Evolutionary conservation across 2,797 vertebrate species (phyloP).

Genomic region (Lithobates pipiens): DNA sequence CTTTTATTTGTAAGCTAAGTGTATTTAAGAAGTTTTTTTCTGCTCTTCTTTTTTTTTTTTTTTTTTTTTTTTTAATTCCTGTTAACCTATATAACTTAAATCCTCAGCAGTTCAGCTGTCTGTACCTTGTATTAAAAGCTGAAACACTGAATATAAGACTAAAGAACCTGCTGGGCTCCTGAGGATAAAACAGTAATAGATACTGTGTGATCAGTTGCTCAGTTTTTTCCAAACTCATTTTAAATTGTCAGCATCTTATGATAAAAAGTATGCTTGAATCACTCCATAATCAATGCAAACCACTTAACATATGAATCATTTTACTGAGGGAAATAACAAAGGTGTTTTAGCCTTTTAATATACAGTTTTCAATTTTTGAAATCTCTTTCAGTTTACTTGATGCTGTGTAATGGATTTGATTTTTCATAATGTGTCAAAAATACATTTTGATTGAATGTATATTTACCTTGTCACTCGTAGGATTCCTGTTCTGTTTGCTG

Average conservation of each 20-base stretch:
- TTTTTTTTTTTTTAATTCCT: conserved; percentile 65
- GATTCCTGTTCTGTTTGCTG: conserved; percentile 72
- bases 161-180: neutral
- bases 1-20: conserved; percentile 81
- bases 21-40: conserved; percentile 78
- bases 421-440: conserved; percentile 73
- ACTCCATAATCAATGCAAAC: conserved; percentile 66
- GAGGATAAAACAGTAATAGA: conserved; percentile 20
- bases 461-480: conserved; percentile 73
- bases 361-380: conserved; percentile 69
- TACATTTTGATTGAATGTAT: conserved; percentile 76
- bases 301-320: conserved; percentile 66
- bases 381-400: conserved; percentile 69
- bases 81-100: conserved; percentile 70
- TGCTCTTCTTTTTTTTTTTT: conserved; percentile 74
- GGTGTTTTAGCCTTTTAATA: conserved; percentile 77
- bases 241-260: neutral
- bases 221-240: conserved; percentile 6
- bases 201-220: conserved; percentile 24
- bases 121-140: neutral
- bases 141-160: too few relatives aligned
- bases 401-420: conserved; percentile 76
- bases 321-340: conserved; percentile 70
- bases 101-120: conserved; percentile 3
- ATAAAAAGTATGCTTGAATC: conserved; percentile 62